Conservation (phyloP, 2,797 vertebrate genomes). For the Rhinichthys osculus region DNA sequence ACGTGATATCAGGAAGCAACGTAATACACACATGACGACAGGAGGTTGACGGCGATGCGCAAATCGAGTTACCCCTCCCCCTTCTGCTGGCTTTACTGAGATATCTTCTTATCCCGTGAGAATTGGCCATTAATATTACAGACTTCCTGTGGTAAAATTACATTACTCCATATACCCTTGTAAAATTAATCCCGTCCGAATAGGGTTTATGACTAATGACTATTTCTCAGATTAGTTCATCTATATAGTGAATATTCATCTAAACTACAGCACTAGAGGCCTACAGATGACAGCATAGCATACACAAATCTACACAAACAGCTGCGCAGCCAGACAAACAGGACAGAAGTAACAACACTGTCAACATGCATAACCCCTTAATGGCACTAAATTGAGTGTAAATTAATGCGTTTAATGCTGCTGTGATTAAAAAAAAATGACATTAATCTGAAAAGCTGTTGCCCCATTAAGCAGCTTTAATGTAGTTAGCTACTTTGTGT, state of each 20-base stretch:
- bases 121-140: too few species aligned
- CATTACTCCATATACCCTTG: too few species aligned
- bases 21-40: too few species aligned
- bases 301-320: conserved; percentile 22
- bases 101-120: too few species aligned
- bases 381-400: conserved; percentile 46
- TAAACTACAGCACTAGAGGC: background rate
- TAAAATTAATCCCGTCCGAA: too few species aligned
- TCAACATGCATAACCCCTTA: conserved; percentile 31
- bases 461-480: background rate
- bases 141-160: too few species aligned
- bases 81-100: too few species aligned
- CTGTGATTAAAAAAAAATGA: background rate
- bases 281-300: background rate
- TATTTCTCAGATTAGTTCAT: background rate
- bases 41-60: too few species aligned
- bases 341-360: background rate
- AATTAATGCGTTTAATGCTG: background rate
- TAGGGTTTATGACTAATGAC: background rate
- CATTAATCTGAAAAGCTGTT: background rate
- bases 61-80: too few species aligned
- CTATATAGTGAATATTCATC: background rate
- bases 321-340: conserved; percentile 2
- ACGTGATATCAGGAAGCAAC: too few species aligned
- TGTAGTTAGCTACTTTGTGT: background rate